Evolutionary conservation across 2,797 vertebrate species (phyloP), one percentile per base, ranked within the genome.

Genomic region (Pipistrellus nathusii): DNA sequence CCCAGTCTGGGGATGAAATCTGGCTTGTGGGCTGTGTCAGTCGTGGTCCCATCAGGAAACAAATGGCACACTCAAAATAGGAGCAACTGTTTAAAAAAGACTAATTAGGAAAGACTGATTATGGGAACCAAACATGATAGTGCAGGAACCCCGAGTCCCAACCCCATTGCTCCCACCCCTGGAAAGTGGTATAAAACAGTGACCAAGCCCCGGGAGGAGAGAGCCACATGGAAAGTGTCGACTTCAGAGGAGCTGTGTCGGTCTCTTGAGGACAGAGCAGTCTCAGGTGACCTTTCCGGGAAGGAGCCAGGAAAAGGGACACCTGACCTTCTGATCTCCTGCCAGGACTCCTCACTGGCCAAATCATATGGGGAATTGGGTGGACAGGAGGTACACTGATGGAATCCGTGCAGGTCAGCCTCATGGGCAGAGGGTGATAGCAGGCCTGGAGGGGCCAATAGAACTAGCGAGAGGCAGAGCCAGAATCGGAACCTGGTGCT

Each of bases 61-160:
- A 55, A 25, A 25, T 6, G 64, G 25, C 23, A 5, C 6, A 11
- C 41, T 38, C 32, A 18, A 4, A 38, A 13, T 2, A 55, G 55
- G 8, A 73, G 64, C 6, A 2, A 3, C 25, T 41, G 18, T 30
- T 20, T 27, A 69, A 11, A 44, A 48, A 59, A 73, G 51, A 20
- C 48, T 15, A 0, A 75, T 41, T 41, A 69, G 73, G 48, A 1
- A 10, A 30, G 3, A 2, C 7, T 4, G 20, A 20, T 18, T 0
- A 15, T 2, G 21, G 71, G 46, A 53, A 9, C 25, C 20, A 9
- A 2, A 44, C 14, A 23, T 6, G 14, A 41, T 0, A 3, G 53
- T 20, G 18, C 11, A 10, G 27, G 55, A 8, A 23, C 12, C 32
- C 0, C 0, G 25, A 18, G 5, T 8, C 7, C 8, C 3, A 9